Conservation (phyloP, 2,888 invertebrate genomes). For the Heliconius cydno region DNA sequence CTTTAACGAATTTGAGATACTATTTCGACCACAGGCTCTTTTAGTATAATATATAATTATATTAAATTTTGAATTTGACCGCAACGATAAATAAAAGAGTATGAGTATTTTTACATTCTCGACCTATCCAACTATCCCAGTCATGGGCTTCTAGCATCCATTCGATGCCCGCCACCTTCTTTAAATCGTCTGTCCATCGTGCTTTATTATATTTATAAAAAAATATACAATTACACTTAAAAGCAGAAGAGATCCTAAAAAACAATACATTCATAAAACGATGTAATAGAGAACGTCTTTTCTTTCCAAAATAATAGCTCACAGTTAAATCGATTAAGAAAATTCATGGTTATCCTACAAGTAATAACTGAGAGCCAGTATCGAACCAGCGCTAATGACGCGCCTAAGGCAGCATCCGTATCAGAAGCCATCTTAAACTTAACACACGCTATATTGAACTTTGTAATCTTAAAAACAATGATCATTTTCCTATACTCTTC, state of each 20-base stretch:
- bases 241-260: background rate
- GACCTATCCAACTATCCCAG: too few species aligned
- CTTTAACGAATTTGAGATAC: too few species aligned
- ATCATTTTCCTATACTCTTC: slow-evolving; percentile 36
- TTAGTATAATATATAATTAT: too few species aligned
- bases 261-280: background rate
- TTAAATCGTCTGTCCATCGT: too few species aligned
- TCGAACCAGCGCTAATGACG: slow-evolving; percentile 71
- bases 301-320: background rate
- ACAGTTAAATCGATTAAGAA: slow-evolving; percentile 38
- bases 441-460: slow-evolving; percentile 42
- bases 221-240: background rate
- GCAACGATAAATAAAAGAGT: too few species aligned
- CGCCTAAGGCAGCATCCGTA: slow-evolving; percentile 67
- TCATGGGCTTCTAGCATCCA: too few species aligned
- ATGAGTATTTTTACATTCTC: too few species aligned
- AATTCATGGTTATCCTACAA: slow-evolving; percentile 54
- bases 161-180: too few species aligned
- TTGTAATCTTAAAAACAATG: slow-evolving; percentile 29
- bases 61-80: too few species aligned
- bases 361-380: slow-evolving; percentile 68
- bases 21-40: too few species aligned
- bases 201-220: too few species aligned
- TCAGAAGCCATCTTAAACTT: slow-evolving; percentile 60
- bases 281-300: background rate